A percentile compares a stretch with the other conserved stretches of the same genome.
Evolutionary conservation across 2,888 invertebrate species (phyloP).

Genomic region (Nomada ferruginata): DNA sequence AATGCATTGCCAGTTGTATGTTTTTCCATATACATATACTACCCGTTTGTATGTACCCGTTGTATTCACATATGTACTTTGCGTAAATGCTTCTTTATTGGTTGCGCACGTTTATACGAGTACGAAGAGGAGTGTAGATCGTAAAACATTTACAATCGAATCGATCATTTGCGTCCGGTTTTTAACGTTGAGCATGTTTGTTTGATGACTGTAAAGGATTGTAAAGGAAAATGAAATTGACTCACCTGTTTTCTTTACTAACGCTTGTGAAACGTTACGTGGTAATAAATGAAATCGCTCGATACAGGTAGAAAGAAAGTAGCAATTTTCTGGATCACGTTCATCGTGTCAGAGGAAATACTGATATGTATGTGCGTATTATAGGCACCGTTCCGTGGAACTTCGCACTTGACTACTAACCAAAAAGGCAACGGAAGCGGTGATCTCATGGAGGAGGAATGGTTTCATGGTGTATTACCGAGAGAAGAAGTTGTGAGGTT

Average conservation of each 20-base stretch:
- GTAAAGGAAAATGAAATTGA: background rate
- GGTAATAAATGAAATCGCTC: background rate
- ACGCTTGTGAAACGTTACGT: constrained; percentile 4
- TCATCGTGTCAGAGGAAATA: background rate
- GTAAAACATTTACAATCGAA: constrained; percentile 1
- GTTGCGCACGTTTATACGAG: background rate
- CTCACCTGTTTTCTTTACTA: constrained; percentile 9
- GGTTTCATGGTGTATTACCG: constrained; percentile 98
- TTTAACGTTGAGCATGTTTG: constrained; percentile 40
- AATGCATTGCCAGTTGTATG: constrained; percentile 80
- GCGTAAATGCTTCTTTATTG: constrained; percentile 30
- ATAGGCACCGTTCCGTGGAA: constrained; percentile 79
- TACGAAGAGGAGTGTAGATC: background rate
- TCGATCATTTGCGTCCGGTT: background rate
- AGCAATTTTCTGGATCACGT: background rate
- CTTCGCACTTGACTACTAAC: constrained; percentile 74
- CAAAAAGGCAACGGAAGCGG: constrained; percentile 86
- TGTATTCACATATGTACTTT: constrained; percentile 20
- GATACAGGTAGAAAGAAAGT: background rate
- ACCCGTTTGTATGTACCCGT: constrained; percentile 27
- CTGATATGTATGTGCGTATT: constrained; percentile 2
- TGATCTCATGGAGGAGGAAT: constrained; percentile 94
- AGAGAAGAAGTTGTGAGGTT: constrained; percentile 97
- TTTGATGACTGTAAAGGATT: background rate
- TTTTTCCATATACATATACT: constrained; percentile 50